phyloP scores from a whole-genome alignment of 2,797 vertebrate species.

The Enteromius trimaculatus region DNA sequence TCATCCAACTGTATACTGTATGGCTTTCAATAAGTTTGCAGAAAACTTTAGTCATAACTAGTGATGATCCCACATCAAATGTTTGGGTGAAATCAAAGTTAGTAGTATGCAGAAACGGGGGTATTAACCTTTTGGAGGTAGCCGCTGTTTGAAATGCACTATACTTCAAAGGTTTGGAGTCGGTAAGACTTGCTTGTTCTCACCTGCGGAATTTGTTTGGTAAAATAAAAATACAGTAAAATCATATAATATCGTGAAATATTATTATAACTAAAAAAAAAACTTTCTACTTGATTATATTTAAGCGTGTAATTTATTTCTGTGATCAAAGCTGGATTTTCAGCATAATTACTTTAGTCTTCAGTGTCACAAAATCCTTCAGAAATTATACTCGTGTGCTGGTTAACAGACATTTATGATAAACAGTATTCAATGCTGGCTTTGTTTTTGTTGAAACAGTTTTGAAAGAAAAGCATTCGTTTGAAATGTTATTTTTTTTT shows the following conservation, averaged over 20 bases:
- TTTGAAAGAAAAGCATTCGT: not conserved
- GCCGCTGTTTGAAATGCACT: not conserved
- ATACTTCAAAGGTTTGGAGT: not conserved
- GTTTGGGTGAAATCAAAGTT: not conserved
- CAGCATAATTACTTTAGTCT: not conserved
- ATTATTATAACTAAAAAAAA: not conserved
- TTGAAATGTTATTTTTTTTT: not conserved
- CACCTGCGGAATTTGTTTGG: not conserved
- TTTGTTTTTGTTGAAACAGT: not conserved
- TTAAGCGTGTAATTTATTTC: not conserved
- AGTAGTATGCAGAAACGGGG: not conserved
- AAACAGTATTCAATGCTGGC: not conserved
- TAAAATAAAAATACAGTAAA: not conserved
- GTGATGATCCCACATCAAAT: not conserved
- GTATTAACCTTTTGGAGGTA: not conserved
- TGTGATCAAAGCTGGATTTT: not conserved
- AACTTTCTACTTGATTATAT: not conserved
- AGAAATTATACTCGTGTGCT: not conserved
- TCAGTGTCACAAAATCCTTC: not conserved
- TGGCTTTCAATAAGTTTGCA: not conserved
- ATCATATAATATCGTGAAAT: not conserved
- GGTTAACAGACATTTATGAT: not conserved
- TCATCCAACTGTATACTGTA: conserved; percentile 9
- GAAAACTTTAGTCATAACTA: conserved; percentile 9
- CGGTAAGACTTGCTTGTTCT: not conserved